Evolutionary conservation across 2,888 invertebrate species (phyloP).

Genomic region (Cosmorhoe ocellata): DNA sequence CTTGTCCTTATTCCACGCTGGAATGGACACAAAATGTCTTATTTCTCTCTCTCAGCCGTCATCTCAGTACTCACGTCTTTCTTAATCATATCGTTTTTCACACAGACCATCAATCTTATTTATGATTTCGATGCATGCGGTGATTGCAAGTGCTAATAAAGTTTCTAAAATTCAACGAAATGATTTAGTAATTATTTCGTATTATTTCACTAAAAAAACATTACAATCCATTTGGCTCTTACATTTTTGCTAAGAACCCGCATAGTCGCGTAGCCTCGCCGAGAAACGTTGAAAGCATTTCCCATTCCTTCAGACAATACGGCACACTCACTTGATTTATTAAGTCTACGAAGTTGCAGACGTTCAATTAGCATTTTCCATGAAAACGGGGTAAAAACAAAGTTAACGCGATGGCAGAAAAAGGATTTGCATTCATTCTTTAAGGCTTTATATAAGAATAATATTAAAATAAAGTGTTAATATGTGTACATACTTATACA

Average conservation of each 20-base stretch:
- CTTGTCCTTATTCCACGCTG: too few relatives aligned
- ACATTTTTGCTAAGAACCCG: neutral
- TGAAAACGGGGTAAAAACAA: slow-evolving; percentile 25
- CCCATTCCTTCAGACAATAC: slow-evolving; percentile 11
- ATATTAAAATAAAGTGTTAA: too few relatives aligned
- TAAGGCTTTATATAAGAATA: slow-evolving; percentile 5
- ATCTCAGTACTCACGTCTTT: too few relatives aligned
- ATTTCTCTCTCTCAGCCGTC: too few relatives aligned
- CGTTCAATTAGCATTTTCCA: slow-evolving; percentile 26
- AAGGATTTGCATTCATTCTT: slow-evolving; percentile 29
- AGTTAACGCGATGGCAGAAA: slow-evolving; percentile 20
- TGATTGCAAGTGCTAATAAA: too few relatives aligned
- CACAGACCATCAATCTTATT: too few relatives aligned
- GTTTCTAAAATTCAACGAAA: too few relatives aligned
- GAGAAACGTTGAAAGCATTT: slow-evolving; percentile 3
- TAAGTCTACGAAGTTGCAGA: slow-evolving; percentile 20
- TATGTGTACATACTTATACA: too few relatives aligned
- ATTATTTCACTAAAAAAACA: neutral
- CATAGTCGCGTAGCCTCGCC: slow-evolving; percentile 1
- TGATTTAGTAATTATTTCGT: too few relatives aligned
- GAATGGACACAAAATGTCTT: too few relatives aligned
- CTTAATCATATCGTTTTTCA: too few relatives aligned
- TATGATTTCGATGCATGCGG: too few relatives aligned
- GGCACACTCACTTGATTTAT: slow-evolving; percentile 23
- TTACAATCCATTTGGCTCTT: neutral